Evolutionary conservation across 2,888 invertebrate species (phyloP), one percentile per base, ranked within the genome.

Genomic region (Baccha elongata): DNA sequence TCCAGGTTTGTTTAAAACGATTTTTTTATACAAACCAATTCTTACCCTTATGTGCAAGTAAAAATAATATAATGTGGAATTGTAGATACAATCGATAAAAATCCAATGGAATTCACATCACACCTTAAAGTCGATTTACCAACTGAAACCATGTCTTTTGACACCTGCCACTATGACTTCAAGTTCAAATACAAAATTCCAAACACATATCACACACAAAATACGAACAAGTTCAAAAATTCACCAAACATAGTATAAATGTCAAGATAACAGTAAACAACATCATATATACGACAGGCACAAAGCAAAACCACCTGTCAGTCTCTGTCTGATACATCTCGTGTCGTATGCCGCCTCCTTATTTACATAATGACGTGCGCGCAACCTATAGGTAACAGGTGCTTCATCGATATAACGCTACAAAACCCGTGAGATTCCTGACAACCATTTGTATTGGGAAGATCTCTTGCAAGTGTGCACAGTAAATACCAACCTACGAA

Each of bases 351-450:
- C 35, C 23, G 29, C 52, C 55, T 71, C 60, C 52, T 23, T 58
- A 32, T 73, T 3, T 23, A 23, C 3, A 5, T 23, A 32, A 73
- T 83, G 73, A 83, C 67, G 83, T 83, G 48, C 52, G 68, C 50
- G 72, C 78, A 78, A 73, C 68, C 78, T 68, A 32, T 23, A 64
- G 83, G 78, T 83, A 72, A 78, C 83, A 83, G 83, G 83, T 83
- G 78, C 72, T 83, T 78, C 19, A 13, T 35, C 15, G 46, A 62
- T 32, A 60, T 71, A 62, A 67, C 29, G 37, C 4, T 35, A 10
- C n/a, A 23, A 5, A 5, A 23, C 23, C 23, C 5, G 5, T 5
- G 23, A 23, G 35, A 35, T 19, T 40, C 40, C 23, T 29, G 48
- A 52, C 23, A 4, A 62, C 26, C 23, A 52, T 52, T 64, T 53